These are phyloP conservation scores for Ahaetulla prasina DNA, from an alignment of 2,113 vertebrate species.

Conservation along the genomic window DNA sequence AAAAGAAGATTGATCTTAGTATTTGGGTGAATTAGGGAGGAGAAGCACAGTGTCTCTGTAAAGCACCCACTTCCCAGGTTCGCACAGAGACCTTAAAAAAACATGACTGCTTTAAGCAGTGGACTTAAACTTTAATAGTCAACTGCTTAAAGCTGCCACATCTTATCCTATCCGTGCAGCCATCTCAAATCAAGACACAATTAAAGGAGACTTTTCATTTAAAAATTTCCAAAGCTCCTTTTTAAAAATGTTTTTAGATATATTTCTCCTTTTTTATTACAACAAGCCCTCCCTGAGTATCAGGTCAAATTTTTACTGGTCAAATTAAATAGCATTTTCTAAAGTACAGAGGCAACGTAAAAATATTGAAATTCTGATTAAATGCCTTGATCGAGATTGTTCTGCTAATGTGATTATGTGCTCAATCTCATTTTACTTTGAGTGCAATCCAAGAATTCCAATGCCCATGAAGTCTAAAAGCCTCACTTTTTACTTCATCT, in stretches of 20 bases:
- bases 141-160: not conserved
- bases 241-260: not conserved
- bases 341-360: not conserved
- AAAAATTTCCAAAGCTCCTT: not conserved
- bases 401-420: not conserved
- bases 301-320: not conserved
- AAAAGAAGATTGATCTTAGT: not conserved
- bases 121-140: not conserved
- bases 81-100: not conserved
- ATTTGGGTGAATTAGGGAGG: not conserved
- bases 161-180: not conserved
- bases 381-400: not conserved
- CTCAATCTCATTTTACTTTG: not conserved
- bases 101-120: not conserved
- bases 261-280: not conserved
- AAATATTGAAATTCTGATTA: not conserved
- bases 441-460: not conserved
- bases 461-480: not conserved
- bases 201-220: not conserved
- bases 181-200: not conserved
- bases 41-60: not conserved
- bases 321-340: not conserved
- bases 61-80: not conserved
- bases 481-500: not conserved
- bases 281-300: not conserved